Evolutionary conservation across 92 coral and sea anemone genomes (phyloP).

Genomic region (Parazoanthus darwini): DNA sequence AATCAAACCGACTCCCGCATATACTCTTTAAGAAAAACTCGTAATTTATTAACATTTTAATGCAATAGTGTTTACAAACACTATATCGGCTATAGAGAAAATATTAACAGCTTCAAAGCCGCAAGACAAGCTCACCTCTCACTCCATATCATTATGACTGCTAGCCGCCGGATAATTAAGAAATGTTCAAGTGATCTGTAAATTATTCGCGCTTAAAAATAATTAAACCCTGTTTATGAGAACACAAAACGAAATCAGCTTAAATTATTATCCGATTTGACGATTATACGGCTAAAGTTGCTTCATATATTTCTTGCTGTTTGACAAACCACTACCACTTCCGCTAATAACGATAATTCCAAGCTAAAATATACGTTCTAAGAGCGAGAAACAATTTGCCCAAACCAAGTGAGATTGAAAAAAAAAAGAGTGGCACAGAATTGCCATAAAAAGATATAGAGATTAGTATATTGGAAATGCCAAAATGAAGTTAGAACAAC

Average conservation of each 20-base stretch:
- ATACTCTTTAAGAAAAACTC: neutral
- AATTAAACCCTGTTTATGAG: constrained; percentile 12
- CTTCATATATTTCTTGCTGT: neutral
- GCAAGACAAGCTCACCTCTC: neutral
- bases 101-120: neutral
- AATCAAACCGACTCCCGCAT: neutral
- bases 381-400: neutral
- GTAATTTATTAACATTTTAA: neutral
- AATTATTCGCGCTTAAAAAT: neutral
- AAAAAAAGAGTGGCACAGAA: neutral
- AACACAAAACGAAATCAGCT: neutral
- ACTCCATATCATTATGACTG: neutral
- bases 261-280: constrained; percentile 13
- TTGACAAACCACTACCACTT: neutral
- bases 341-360: neutral
- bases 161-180: neutral
- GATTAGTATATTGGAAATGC: neutral
- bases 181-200: neutral
- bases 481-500: neutral
- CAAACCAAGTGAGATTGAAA: neutral
- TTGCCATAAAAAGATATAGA: neutral
- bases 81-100: neutral
- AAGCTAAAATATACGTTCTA: neutral
- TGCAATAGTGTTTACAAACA: neutral
- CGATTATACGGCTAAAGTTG: neutral